Base-by-base conservation (phyloP, 2,113 vertebrate species). In the Entelurus aequoreus region DNA sequence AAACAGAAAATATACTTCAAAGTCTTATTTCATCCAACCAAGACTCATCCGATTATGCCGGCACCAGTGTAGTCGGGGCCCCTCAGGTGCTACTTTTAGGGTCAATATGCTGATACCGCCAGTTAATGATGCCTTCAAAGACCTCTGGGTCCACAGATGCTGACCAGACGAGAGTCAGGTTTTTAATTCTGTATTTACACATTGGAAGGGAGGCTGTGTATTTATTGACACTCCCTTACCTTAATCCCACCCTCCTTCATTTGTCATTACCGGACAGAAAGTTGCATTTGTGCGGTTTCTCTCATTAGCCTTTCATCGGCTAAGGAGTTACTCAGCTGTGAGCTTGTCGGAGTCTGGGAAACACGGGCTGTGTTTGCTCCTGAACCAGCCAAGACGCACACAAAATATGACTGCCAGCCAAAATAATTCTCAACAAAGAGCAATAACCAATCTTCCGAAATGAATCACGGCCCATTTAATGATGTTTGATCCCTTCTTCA, bases 111-210 rank as follows among this genome's bases (percentile, higher is more conserved):
- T 84, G 86, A 90, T 89, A 87, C 85, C 88, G 77, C 72, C 72
- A 76, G 78, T 85, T 91, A 89, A 90, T 90, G 89, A 92, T 88
- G 84, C 83, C 88, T 89, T 91, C 86, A 92, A 90, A 91, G 88
- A 88, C 85, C 72, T 68, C 60, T 15, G 78, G 80, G 82, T 78
- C 78, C 87, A 66, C 48, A 57, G 77, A 90, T 82, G 80, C 77
- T 88, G 88, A 90, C 85, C 88, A 85, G 83, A 68, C 62, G 87
- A 89, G 86, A 90, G 74, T 86, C 42, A 60, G 74, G 66, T 83
- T n/a, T n/a, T n/a, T n/a, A n/a, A n/a, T n/a, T n/a, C n/a, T n/a
- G n/a, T n/a, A n/a, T n/a, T 81, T 76, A 78, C 83, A 83, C 72
- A 86, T 81, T 83, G 81, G 78, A 83, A 82, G 81, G 28, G 72